phyloP scores from a whole-genome alignment of 2,113 vertebrate genomes.

The Alectura lathami region DNA sequence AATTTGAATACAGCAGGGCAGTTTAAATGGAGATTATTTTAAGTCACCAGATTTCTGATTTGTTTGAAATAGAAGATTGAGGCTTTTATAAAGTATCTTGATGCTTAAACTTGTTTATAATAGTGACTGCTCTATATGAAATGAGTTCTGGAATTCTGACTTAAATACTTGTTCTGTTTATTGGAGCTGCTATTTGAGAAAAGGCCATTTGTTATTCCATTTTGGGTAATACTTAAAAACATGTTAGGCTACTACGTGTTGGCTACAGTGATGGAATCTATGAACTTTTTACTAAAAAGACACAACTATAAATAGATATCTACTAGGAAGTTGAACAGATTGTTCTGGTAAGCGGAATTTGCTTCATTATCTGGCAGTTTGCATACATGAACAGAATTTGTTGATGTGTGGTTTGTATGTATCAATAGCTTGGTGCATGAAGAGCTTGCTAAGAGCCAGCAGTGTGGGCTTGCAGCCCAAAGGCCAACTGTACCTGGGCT shows the following conservation, averaged over 20 bases:
- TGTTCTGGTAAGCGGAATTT: not conserved
- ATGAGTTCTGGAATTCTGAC: not conserved
- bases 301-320: not conserved
- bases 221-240: not conserved
- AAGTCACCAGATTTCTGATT: not conserved
- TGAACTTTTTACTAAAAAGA: not conserved
- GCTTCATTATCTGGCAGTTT: not conserved
- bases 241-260: not conserved
- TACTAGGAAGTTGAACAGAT: not conserved
- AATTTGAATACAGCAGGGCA: not conserved
- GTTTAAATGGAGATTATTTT: not conserved
- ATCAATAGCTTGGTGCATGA: not conserved
- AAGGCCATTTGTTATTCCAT: not conserved
- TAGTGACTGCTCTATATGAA: not conserved
- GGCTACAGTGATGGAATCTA: not conserved
- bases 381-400: not conserved
- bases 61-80: not conserved
- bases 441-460: not conserved
- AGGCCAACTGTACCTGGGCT: too few relatives aligned
- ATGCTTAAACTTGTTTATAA: not conserved
- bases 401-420: not conserved
- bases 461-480: too few relatives aligned
- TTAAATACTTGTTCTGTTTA: not conserved
- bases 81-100: not conserved
- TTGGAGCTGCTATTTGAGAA: not conserved